Percentiles rank a stretch among this genome's conserved stretches.
phyloP scores from a whole-genome alignment of 2,888 invertebrate species.

The Limulus polyphemus region DNA sequence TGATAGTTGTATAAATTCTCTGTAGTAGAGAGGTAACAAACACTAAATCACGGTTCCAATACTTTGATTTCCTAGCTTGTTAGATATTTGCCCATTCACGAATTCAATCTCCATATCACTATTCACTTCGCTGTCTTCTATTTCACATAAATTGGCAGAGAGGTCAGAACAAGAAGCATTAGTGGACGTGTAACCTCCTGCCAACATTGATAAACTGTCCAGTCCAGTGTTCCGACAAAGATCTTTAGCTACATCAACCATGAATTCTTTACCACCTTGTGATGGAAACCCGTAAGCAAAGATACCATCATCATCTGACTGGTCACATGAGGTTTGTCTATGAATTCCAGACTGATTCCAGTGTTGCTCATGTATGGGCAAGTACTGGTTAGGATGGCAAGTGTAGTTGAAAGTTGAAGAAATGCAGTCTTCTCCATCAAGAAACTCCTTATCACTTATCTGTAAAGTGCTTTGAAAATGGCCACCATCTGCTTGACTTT shows the following conservation, averaged over 20 bases:
- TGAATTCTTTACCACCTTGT: constrained; percentile 25
- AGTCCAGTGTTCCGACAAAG: constrained; percentile 8
- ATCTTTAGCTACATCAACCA: not conserved
- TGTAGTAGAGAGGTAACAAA: no score
- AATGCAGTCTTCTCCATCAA: no score
- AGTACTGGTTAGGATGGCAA: no score
- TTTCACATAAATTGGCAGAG: constrained; percentile 78
- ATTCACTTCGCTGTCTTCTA: constrained; percentile 49
- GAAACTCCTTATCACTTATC: no score
- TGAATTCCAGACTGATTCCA: constrained; percentile 12
- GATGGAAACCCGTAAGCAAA: constrained; percentile 33
- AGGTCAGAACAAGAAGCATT: constrained; percentile 67
- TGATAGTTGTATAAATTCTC: no score
- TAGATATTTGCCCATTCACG: no score
- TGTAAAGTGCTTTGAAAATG: no score
- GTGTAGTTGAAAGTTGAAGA: no score
- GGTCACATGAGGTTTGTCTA: constrained; percentile 14
- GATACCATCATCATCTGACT: constrained; percentile 28
- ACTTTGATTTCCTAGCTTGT: no score
- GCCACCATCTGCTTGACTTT: no score
- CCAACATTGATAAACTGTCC: constrained; percentile 56
- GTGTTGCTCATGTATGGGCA: no score
- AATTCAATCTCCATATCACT: constrained; percentile 30
- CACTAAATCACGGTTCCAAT: no score
- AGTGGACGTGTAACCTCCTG: constrained; percentile 45